Evolutionary conservation across 2,797 vertebrate genomes (phyloP).

Genomic region (Luscinia megarhynchos): DNA sequence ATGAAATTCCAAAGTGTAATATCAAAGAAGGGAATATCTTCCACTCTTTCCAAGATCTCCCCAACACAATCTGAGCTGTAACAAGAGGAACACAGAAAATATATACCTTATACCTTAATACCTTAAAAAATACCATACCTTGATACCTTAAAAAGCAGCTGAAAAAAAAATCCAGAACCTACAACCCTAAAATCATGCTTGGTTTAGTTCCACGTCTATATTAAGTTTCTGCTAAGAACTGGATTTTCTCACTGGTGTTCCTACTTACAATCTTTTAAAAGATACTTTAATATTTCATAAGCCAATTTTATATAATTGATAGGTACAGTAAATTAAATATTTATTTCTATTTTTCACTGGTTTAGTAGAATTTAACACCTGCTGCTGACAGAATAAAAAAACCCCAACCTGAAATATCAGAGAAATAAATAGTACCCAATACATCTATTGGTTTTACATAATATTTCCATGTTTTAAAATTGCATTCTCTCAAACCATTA

Average conservation of each 20-base stretch:
- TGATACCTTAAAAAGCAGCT: background rate
- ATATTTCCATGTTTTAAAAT: slow-evolving; percentile 61
- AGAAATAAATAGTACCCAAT: slow-evolving; percentile 31
- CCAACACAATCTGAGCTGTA: background rate
- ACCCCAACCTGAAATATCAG: background rate
- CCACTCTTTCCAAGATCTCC: background rate
- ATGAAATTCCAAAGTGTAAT: background rate
- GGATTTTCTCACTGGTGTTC: background rate
- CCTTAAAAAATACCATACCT: background rate
- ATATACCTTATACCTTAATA: background rate
- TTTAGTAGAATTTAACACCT: slow-evolving; percentile 56
- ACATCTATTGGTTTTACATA: slow-evolving; percentile 57
- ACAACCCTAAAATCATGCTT: background rate
- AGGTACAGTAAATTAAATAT: slow-evolving; percentile 62
- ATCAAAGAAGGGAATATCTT: background rate
- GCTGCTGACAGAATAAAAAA: slow-evolving; percentile 27
- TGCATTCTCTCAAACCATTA: slow-evolving; percentile 57
- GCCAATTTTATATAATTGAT: slow-evolving; percentile 61
- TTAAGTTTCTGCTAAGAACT: background rate
- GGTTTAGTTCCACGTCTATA: slow-evolving; percentile 14
- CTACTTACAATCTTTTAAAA: slow-evolving; percentile 36
- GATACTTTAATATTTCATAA: slow-evolving; percentile 61
- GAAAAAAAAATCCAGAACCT: background rate
- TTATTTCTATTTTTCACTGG: slow-evolving; percentile 52
- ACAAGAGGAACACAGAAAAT: background rate